phyloP scores from a whole-genome alignment of 2,113 vertebrate genomes.

The Cyanoliseus patagonus region DNA sequence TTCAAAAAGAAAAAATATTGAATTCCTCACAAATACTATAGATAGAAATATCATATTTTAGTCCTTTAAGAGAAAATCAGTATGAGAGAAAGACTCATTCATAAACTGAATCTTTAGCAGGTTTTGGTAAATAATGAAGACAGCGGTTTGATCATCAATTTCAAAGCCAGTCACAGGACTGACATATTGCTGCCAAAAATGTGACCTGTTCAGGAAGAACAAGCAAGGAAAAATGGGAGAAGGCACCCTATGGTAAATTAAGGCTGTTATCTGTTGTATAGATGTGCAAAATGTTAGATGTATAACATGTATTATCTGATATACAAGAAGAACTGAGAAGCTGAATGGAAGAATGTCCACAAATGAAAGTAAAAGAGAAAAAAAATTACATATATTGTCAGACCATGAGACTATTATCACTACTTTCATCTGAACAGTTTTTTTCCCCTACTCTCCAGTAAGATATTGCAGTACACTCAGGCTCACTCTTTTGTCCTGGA shows the following conservation, averaged over 20 bases:
- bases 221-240: background rate
- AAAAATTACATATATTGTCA: background rate
- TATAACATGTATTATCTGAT: background rate
- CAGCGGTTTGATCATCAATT: background rate
- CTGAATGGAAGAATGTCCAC: background rate
- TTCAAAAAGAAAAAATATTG: background rate
- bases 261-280: background rate
- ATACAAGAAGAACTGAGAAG: background rate
- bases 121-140: background rate
- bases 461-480: background rate
- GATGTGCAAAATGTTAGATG: background rate
- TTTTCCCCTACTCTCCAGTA: background rate
- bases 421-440: background rate
- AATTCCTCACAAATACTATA: background rate
- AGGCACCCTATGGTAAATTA: background rate
- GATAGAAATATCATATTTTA: background rate
- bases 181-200: background rate
- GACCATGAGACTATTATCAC: background rate
- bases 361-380: background rate
- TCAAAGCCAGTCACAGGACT: background rate
- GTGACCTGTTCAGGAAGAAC: background rate
- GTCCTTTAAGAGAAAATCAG: background rate
- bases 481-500: background rate
- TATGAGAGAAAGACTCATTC: background rate
- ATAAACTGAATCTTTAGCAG: background rate